These are phyloP conservation scores for Pseudomugil gertrudae DNA, from an alignment of 2,797 vertebrate species.

Conservation along the genomic window DNA sequence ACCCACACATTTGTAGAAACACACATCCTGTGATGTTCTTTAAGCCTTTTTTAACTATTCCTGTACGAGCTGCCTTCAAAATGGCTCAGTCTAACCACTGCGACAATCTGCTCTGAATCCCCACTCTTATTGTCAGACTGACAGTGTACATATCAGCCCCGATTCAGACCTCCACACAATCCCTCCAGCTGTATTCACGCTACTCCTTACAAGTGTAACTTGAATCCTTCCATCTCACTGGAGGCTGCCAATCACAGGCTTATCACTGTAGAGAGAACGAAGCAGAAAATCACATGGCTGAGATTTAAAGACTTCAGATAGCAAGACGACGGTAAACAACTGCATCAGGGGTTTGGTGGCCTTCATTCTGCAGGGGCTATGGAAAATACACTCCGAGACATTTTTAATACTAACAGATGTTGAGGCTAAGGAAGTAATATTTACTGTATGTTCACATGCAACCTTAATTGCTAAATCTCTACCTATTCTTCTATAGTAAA, in stretches of 20 bases:
- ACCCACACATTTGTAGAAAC: slow-evolving; percentile 1
- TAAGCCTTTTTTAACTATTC: slow-evolving; percentile 10
- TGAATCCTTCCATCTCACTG: slow-evolving; percentile 39
- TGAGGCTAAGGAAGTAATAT: neutral
- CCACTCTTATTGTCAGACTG: slow-evolving; percentile 30
- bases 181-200: slow-evolving; percentile 20
- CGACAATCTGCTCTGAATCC: slow-evolving; percentile 37
- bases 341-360: slow-evolving; percentile 27
- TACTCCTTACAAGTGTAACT: slow-evolving; percentile 31
- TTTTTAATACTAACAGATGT: slow-evolving; percentile 20
- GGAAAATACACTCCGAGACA: slow-evolving; percentile 23
- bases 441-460: neutral
- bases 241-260: slow-evolving; percentile 52
- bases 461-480: no score
- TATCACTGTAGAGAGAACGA: slow-evolving; percentile 35
- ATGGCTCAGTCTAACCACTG: slow-evolving; percentile 17
- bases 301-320: slow-evolving; percentile 47
- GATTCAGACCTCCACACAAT: slow-evolving; percentile 1
- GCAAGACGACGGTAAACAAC: slow-evolving; percentile 44
- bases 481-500: no score
- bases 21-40: slow-evolving; percentile 11
- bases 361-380: slow-evolving; percentile 14
- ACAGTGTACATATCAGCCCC: slow-evolving; percentile 15
- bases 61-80: slow-evolving; percentile 8
- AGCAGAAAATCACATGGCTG: slow-evolving; percentile 49